Base-by-base conservation (phyloP, 2,888 invertebrate genomes). In the Malthinus seriepunctatus region DNA sequence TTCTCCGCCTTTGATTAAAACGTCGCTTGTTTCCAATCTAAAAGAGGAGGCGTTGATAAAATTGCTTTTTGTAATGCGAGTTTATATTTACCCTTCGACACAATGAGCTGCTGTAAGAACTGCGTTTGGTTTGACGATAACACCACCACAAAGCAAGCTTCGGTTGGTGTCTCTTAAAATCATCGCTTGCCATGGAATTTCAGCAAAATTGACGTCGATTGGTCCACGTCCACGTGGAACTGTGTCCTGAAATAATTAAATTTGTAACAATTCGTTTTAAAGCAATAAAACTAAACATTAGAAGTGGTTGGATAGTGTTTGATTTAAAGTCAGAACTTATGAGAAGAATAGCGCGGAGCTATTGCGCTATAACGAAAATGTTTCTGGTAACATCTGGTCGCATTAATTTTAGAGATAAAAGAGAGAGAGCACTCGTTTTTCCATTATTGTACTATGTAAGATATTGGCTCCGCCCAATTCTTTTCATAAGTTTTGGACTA, bases 141-240 rank as follows among this genome's bases (percentile, higher is more conserved):
- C 90, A 59, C 91, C 93, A 11, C 91, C 91, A 68, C 93, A 93
- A 0, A 92, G 82, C 1, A 91, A 82, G 49, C 88, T 86, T 69
- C 85, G 86, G 73, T 89, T 88, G 0, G 86, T 84, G 69, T 88
- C 87, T 12, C 88, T 83, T 10, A 91, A 78, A 0, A 93, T 82
- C 89, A 93, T 91, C 1, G 90, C 91, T 76, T 93, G 92, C 93
- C 93, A 93, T 56, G 93, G 90, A 70, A 91, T 91, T 79, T 92
- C 91, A 0, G 87, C 91, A 75, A 92, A 91, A 73, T 86, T 85
- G 0, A 86, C 86, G 58, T 89, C 88, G 42, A 84, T 74, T 46
- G 78, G 75, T 15, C 74, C 75, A 34, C 70, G 69, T 23, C 86
- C 86, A 64, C 76, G 78, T 0, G 86, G 86, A 61, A 79, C 80